Conservation (phyloP, 2,888 invertebrate species). For the Torymus tubicola region DNA sequence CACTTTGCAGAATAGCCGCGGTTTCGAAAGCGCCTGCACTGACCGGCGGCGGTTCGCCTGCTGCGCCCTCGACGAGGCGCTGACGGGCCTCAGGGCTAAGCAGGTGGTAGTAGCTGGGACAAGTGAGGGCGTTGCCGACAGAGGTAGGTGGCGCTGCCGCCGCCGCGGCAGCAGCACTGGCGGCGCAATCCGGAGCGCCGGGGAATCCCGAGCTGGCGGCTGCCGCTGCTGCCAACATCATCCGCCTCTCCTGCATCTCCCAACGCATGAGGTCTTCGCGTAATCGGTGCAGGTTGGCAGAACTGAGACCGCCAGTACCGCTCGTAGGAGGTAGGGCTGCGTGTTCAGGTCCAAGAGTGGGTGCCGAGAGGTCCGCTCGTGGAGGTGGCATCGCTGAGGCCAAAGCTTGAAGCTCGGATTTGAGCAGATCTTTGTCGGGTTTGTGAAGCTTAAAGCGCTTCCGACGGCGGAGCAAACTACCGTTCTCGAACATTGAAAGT, state of each 20-base stretch:
- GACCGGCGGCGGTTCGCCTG: slow-evolving; percentile 58
- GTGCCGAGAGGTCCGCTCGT: slow-evolving; percentile 61
- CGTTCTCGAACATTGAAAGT: slow-evolving; percentile 92
- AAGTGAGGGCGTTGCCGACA: slow-evolving; percentile 61
- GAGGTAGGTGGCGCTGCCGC: slow-evolving; percentile 71
- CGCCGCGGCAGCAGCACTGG: slow-evolving; percentile 48
- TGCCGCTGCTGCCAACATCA: slow-evolving; percentile 70
- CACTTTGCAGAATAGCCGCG: slow-evolving; percentile 65
- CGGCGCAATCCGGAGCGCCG: slow-evolving; percentile 70
- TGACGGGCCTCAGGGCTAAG: slow-evolving; percentile 69
- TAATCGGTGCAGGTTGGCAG: slow-evolving; percentile 72
- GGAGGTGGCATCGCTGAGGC: slow-evolving; percentile 74
- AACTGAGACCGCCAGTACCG: slow-evolving; percentile 66
- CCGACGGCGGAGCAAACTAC: slow-evolving; percentile 86
- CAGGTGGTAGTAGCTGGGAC: slow-evolving; percentile 73
- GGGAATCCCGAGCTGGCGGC: slow-evolving; percentile 73
- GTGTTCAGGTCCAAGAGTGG: slow-evolving; percentile 72
- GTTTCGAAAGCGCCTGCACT: slow-evolving; percentile 66
- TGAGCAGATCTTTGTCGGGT: slow-evolving; percentile 81
- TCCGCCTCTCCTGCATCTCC: slow-evolving; percentile 75
- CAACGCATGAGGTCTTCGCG: slow-evolving; percentile 73
- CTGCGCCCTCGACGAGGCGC: slow-evolving; percentile 66
- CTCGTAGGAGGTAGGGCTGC: slow-evolving; percentile 35
- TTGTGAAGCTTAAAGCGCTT: slow-evolving; percentile 91
- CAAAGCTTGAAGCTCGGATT: slow-evolving; percentile 73